Conservation (phyloP, 1,140 invertebrate species). For the Euura saliciscinereae region DNA sequence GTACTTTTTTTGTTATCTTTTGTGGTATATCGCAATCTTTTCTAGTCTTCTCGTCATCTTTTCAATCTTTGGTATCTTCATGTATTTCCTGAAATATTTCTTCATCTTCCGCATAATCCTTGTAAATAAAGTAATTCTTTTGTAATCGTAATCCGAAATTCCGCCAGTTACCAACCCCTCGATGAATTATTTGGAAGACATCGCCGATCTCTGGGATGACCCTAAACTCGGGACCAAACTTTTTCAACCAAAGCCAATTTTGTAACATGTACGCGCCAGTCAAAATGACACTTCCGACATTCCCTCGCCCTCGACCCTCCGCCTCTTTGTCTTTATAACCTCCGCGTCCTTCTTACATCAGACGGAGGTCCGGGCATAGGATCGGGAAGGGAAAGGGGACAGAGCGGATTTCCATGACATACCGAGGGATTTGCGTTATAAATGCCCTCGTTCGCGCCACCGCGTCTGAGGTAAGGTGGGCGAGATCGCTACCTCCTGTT, state of each 20-base stretch:
- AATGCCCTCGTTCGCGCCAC: neutral
- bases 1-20: too few relatives aligned
- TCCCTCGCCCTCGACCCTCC: neutral
- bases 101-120: too few relatives aligned
- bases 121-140: too few relatives aligned
- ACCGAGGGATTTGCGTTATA: constrained; percentile 6
- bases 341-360: neutral
- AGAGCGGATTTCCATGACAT: constrained; percentile 7
- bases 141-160: too few relatives aligned
- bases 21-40: too few relatives aligned
- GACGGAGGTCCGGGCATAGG: neutral
- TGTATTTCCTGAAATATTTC: too few relatives aligned
- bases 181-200: too few relatives aligned
- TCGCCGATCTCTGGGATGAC: neutral
- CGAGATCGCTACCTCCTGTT: neutral
- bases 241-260: neutral
- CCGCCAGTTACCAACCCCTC: too few relatives aligned
- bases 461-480: neutral
- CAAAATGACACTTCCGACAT: neutral
- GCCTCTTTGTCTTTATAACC: neutral
- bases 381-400: neutral
- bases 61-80: too few relatives aligned
- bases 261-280: neutral
- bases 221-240: neutral
- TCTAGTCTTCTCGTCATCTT: too few relatives aligned